These are phyloP conservation scores for Pararge aegeria DNA, from an alignment of 1,140 invertebrate species.

Conservation along the genomic window DNA sequence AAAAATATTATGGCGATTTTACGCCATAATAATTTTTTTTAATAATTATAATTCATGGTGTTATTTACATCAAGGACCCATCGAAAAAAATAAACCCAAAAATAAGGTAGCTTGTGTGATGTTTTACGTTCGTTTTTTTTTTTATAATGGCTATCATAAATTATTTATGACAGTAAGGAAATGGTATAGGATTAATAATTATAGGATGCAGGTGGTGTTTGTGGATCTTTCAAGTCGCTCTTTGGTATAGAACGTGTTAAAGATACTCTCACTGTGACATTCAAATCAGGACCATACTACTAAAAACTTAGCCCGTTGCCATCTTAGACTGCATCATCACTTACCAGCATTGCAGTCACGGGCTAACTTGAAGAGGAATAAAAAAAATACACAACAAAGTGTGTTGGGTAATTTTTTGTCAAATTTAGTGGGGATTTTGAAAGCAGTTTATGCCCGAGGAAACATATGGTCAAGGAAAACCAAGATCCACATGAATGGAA, in stretches of 20 bases:
- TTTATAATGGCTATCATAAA: neutral
- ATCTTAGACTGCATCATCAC: too few relatives aligned
- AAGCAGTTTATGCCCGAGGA: too few relatives aligned
- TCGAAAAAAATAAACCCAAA: constrained; percentile 51
- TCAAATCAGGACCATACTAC: constrained; percentile 69
- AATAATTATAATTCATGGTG: constrained; percentile 86
- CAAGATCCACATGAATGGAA: too few relatives aligned
- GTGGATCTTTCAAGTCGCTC: constrained; percentile 63
- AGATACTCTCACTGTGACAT: constrained; percentile 68
- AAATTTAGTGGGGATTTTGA: too few relatives aligned
- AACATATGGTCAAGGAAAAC: too few relatives aligned
- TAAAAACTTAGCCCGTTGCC: too few relatives aligned
- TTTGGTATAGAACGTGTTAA: constrained; percentile 71
- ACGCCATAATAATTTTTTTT: constrained; percentile 85
- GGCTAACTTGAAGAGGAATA: too few relatives aligned
- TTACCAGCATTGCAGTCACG: too few relatives aligned
- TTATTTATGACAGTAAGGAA: too few relatives aligned
- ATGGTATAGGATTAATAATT: constrained; percentile 20
- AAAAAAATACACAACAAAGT: too few relatives aligned
- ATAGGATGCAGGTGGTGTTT: constrained; percentile 42
- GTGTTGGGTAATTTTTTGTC: too few relatives aligned
- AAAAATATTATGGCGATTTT: constrained; percentile 89
- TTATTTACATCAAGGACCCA: constrained; percentile 82
- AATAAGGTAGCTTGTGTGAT: constrained; percentile 41
- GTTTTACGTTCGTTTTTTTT: neutral